phyloP scores from a whole-genome alignment of 1,140 invertebrate genomes.

The Drosophila funebris region DNA sequence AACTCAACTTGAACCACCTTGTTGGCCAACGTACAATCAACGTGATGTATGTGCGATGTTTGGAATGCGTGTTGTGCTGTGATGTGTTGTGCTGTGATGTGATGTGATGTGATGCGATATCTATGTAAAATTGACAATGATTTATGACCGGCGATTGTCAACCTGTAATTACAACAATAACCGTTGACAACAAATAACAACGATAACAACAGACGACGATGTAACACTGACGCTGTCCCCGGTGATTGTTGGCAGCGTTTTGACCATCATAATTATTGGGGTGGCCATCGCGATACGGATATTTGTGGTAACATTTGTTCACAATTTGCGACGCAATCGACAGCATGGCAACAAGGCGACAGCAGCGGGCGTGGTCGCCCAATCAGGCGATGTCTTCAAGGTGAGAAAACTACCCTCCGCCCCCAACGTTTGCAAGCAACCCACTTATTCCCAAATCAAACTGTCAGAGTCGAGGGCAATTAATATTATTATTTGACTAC shows the following conservation, averaged over 20 bases:
- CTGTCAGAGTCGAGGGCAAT: not conserved
- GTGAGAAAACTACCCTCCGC: conserved; percentile 38
- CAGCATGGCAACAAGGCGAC: conserved; percentile 77
- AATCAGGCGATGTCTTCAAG: conserved; percentile 77
- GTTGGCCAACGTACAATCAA: conserved; percentile 5
- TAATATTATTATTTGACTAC: conserved; percentile 15
- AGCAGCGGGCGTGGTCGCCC: conserved; percentile 60
- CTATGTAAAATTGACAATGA: conserved; percentile 71
- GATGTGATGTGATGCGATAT: conserved; percentile 51
- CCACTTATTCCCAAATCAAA: not conserved
- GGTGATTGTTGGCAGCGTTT: conserved; percentile 80
- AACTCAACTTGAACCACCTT: conserved; percentile 32
- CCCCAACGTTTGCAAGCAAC: too few relatives aligned
- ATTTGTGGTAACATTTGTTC: conserved; percentile 78
- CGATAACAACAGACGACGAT: conserved; percentile 66
- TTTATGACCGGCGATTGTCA: conserved; percentile 67
- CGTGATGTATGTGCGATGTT: conserved; percentile 37
- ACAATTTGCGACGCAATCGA: conserved; percentile 81
- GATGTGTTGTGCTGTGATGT: conserved; percentile 14
- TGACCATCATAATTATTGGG: conserved; percentile 83
- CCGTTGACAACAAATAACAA: conserved; percentile 51
- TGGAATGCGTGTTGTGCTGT: conserved; percentile 38
- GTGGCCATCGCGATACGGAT: conserved; percentile 81
- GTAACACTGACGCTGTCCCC: conserved; percentile 77
- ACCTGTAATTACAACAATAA: conserved; percentile 66